A percentile compares a stretch with the other conserved stretches of the same genome.
phyloP scores from a whole-genome alignment of 2,797 vertebrate genomes.

The Eutrigla gurnardus region DNA sequence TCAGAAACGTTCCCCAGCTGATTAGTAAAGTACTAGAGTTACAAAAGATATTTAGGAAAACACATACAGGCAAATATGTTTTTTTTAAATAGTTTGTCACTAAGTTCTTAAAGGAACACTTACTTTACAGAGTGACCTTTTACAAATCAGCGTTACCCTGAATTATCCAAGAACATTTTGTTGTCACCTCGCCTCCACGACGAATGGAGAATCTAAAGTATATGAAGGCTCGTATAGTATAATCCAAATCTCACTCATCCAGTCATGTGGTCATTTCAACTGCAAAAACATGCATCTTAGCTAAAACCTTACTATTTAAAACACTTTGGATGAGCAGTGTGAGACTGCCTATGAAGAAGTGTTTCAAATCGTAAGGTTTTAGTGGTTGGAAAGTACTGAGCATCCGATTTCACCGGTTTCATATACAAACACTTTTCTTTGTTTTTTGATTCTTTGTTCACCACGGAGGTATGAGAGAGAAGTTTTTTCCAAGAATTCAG shows the following conservation, averaged over 20 bases:
- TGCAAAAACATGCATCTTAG: background rate
- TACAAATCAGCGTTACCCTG: background rate
- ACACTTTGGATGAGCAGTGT: background rate
- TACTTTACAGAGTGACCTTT: background rate
- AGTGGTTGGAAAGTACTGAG: background rate
- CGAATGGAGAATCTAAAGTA: background rate
- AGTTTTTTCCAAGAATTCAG: background rate
- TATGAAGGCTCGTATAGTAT: background rate
- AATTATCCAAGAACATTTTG: background rate
- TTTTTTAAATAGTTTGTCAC: background rate
- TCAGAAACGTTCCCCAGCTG: background rate
- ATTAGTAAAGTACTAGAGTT: background rate
- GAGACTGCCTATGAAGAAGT: background rate
- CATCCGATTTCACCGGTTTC: too few species aligned
- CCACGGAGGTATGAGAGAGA: too few species aligned
- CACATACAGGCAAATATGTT: background rate
- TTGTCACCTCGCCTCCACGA: background rate
- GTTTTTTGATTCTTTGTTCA: too few species aligned
- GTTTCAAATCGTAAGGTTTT: background rate
- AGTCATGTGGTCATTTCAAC: background rate
- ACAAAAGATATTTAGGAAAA: background rate
- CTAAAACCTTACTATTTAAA: background rate
- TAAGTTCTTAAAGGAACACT: background rate
- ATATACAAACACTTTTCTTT: too few species aligned
- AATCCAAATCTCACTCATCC: background rate